These are phyloP conservation scores for Drosophila lacteicornis DNA, from an alignment of 1,140 invertebrate genomes.

Conservation along the genomic window DNA sequence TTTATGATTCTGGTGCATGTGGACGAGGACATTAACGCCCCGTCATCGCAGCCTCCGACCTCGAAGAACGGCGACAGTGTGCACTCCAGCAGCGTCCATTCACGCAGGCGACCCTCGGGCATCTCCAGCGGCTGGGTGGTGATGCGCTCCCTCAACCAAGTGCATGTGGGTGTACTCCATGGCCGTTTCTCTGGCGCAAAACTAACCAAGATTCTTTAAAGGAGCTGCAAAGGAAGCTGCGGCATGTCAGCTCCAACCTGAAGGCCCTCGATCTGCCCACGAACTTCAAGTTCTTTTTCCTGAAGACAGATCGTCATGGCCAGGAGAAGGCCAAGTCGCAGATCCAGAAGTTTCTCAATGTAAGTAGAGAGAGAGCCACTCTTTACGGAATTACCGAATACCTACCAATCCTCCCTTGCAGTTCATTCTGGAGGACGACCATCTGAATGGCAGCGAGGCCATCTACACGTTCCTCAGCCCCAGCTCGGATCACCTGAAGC, in stretches of 20 bases:
- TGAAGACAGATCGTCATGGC: conserved; percentile 91
- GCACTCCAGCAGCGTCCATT: conserved; percentile 27
- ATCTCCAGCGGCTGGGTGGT: conserved; percentile 94
- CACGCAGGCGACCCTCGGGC: conserved; percentile 86
- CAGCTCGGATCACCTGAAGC: conserved; percentile 94
- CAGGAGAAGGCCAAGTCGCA: conserved; percentile 92
- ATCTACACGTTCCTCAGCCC: conserved; percentile 95
- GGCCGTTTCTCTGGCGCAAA: neutral
- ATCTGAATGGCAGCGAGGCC: conserved; percentile 94
- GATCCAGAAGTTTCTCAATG: conserved; percentile 94
- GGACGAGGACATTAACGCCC: conserved; percentile 86
- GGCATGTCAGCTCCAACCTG: conserved; percentile 91
- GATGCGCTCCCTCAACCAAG: conserved; percentile 92
- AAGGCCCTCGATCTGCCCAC: conserved; percentile 93
- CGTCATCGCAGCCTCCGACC: conserved; percentile 15
- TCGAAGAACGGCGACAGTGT: conserved; percentile 52
- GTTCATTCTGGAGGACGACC: conserved; percentile 94
- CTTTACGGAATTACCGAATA: too few species aligned
- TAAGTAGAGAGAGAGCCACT: conserved; percentile 82
- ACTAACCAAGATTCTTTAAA: conserved; percentile 81
- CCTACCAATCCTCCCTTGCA: conserved; percentile 67
- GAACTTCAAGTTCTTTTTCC: conserved; percentile 91
- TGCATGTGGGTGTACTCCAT: conserved; percentile 86
- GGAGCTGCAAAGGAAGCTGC: conserved; percentile 93
- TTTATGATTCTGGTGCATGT: conserved; percentile 94